A percentile compares a stretch with the other conserved stretches of the same genome.
Evolutionary conservation across 2,888 invertebrate genomes (phyloP).

Genomic region (Deladenus siricidicola): DNA sequence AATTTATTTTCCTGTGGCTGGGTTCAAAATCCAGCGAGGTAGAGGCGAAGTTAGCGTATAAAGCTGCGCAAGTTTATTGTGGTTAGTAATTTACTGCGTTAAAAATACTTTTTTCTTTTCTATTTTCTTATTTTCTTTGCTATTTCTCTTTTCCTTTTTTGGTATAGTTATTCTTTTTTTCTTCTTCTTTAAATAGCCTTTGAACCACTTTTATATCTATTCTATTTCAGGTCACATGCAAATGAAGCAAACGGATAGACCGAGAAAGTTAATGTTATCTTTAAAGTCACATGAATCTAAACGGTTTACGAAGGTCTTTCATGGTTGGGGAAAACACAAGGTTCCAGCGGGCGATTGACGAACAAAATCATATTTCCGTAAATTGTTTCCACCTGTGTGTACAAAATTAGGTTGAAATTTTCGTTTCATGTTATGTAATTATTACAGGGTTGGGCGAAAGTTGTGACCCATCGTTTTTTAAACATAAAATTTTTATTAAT

Average conservation of each 20-base stretch:
- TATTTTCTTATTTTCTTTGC: neutral
- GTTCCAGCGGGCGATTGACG: constrained; percentile 59
- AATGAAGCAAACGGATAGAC: constrained; percentile 81
- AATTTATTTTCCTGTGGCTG: constrained; percentile 93
- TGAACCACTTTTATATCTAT: neutral
- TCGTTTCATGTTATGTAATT: neutral
- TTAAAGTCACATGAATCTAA: constrained; percentile 90
- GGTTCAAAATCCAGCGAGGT: constrained; percentile 92
- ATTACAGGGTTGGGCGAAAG: too few species aligned
- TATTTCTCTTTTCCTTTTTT: too few species aligned
- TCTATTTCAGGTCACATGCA: constrained; percentile 77
- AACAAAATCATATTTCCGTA: constrained; percentile 1
- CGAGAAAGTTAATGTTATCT: constrained; percentile 83
- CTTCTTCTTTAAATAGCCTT: too few species aligned
- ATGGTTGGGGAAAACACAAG: constrained; percentile 91
- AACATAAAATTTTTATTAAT: too few species aligned
- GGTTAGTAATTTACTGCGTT: neutral
- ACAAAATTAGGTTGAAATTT: too few species aligned
- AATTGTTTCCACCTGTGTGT: neutral
- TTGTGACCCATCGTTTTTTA: too few species aligned
- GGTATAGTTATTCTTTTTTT: too few species aligned
- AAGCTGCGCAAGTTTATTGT: constrained; percentile 91
- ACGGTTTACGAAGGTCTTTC: constrained; percentile 93
- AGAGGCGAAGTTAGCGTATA: constrained; percentile 94
- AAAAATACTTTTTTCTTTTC: neutral